Evolutionary conservation across 2,797 vertebrate species (phyloP).

Genomic region (Siniperca undulata): DNA sequence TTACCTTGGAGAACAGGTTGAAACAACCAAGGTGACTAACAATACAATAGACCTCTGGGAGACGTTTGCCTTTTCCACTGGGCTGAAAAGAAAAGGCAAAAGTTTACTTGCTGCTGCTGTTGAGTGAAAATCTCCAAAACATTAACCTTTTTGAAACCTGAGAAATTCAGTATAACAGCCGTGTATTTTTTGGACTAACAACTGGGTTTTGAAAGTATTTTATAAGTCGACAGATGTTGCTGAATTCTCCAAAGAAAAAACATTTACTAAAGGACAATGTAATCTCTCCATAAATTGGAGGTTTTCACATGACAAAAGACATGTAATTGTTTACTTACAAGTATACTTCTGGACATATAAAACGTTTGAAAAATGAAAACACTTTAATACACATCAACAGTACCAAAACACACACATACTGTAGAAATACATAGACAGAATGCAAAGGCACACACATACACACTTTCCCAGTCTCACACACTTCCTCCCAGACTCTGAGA

Average conservation of each 20-base stretch:
- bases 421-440: slow-evolving; percentile 26
- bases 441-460: slow-evolving; percentile 44
- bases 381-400: not conserved
- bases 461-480: slow-evolving; percentile 74
- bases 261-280: too few species aligned
- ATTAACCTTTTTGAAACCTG: not conserved
- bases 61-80: slow-evolving; percentile 82
- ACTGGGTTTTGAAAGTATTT: not conserved
- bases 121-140: not conserved
- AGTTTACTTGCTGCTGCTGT: not conserved
- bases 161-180: not conserved
- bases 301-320: not conserved
- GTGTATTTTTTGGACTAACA: not conserved
- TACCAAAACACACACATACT: slow-evolving; percentile 17
- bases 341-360: not conserved
- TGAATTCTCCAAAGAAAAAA: not conserved
- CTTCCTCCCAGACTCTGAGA: slow-evolving; percentile 76
- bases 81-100: slow-evolving; percentile 62
- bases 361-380: not conserved
- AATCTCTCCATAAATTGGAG: not conserved
- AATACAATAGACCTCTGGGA: slow-evolving; percentile 90
- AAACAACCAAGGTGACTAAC: slow-evolving; percentile 95
- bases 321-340: not conserved
- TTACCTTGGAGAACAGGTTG: slow-evolving; percentile 95
- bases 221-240: not conserved